A percentile compares a stretch with the other conserved stretches of the same genome.
Evolutionary conservation across 92 coral and sea anemone genomes (phyloP).

Genomic region (Chrysogorgia sp.): DNA sequence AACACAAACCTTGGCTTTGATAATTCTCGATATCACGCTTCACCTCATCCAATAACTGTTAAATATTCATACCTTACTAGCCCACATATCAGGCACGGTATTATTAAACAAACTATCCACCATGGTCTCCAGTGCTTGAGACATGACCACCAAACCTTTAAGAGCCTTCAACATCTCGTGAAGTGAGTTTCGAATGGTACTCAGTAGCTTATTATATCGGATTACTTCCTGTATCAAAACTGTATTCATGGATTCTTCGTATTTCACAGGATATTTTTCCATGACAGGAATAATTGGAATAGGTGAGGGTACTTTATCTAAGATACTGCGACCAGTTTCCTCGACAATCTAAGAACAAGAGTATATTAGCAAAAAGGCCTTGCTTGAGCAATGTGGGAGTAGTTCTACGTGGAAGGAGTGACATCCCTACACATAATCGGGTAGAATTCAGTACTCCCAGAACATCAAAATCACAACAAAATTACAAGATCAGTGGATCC

Average conservation of each 20-base stretch:
- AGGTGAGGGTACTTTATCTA: slow-evolving; percentile 87
- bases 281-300: slow-evolving; percentile 85
- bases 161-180: slow-evolving; percentile 96
- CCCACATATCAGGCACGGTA: slow-evolving; percentile 96
- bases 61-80: slow-evolving; percentile 85
- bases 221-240: slow-evolving; percentile 96
- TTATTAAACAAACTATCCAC: slow-evolving; percentile 89
- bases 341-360: slow-evolving; percentile 77
- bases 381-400: no score
- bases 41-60: no score
- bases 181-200: slow-evolving; percentile 79
- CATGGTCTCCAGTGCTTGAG: slow-evolving; percentile 99
- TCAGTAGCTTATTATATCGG: slow-evolving; percentile 84
- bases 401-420: no score
- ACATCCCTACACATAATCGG: no score
- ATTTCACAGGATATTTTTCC: slow-evolving; percentile 95
- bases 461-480: no score
- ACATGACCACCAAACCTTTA: slow-evolving; percentile 97
- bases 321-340: slow-evolving; percentile 84
- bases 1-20: no score
- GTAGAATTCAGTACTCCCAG: no score
- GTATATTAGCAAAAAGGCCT: background rate
- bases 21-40: no score
- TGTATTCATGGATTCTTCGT: slow-evolving; percentile 99
- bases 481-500: no score